These are phyloP conservation scores for Hydriomena furcata DNA, from an alignment of 2,888 invertebrate genomes.

Conservation along the genomic window DNA sequence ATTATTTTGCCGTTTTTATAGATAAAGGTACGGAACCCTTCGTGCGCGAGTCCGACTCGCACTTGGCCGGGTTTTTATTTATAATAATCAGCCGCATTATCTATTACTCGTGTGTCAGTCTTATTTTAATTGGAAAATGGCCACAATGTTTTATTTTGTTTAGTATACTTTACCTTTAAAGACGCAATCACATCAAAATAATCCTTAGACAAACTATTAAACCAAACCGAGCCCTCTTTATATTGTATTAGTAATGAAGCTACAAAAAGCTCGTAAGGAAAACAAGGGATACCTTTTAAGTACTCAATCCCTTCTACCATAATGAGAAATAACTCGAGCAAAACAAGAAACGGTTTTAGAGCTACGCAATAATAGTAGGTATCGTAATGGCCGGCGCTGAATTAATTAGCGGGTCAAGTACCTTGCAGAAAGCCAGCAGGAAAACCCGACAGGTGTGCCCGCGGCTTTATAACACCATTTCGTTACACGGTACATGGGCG, in stretches of 20 bases:
- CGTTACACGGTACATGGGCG: constrained; percentile 55
- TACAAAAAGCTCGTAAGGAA: constrained; percentile 38
- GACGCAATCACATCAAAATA: constrained; percentile 14
- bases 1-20: too few species aligned
- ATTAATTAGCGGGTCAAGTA: constrained; percentile 72
- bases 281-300: constrained; percentile 43
- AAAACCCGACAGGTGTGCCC: constrained; percentile 56
- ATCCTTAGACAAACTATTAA: constrained; percentile 29
- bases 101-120: too few species aligned
- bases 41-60: too few species aligned
- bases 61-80: too few species aligned
- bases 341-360: constrained; percentile 55
- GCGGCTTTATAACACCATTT: constrained; percentile 70
- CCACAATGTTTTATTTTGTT: background rate
- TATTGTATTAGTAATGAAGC: constrained; percentile 35
- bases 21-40: too few species aligned
- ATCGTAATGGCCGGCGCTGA: constrained; percentile 66
- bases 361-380: constrained; percentile 58
- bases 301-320: constrained; percentile 46
- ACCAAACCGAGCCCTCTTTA: constrained; percentile 29
- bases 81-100: too few species aligned
- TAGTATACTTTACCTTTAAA: too few species aligned
- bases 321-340: constrained; percentile 54
- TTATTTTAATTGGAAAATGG: too few species aligned
- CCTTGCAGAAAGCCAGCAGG: constrained; percentile 41